These are phyloP conservation scores for Sebastes baramenuke DNA, from an alignment of 2,797 vertebrate genomes.

Conservation along the genomic window DNA sequence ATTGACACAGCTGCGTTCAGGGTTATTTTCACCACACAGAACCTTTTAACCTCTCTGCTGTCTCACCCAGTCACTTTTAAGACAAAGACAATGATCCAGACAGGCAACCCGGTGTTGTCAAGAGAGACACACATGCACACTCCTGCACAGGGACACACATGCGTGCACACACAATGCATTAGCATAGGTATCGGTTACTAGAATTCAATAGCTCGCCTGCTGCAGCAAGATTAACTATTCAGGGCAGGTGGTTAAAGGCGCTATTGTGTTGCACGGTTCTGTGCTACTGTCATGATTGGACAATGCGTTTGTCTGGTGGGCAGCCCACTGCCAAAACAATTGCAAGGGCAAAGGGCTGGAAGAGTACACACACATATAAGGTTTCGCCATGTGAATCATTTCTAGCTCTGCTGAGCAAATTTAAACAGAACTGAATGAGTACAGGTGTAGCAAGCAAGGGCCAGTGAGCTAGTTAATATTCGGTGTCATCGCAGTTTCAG, in stretches of 20 bases:
- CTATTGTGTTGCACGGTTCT: conserved; percentile 82
- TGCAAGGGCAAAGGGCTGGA: conserved; percentile 74
- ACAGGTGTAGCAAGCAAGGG: conserved; percentile 17
- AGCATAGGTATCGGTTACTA: conserved; percentile 81
- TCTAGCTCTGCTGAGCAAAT: conserved; percentile 47
- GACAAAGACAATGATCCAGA: conserved; percentile 53
- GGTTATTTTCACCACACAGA: conserved; percentile 48
- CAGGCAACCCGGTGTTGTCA: conserved; percentile 46
- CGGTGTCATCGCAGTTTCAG: background rate
- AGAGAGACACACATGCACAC: conserved; percentile 38
- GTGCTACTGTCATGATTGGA: conserved; percentile 77
- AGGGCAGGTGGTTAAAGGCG: conserved; percentile 83
- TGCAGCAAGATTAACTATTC: conserved; percentile 84
- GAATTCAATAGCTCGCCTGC: conserved; percentile 84
- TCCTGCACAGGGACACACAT: conserved; percentile 42
- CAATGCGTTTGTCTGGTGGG: conserved; percentile 77
- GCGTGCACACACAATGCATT: conserved; percentile 59
- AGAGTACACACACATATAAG: conserved; percentile 73
- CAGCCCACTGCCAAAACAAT: conserved; percentile 73
- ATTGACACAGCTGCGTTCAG: conserved; percentile 41
- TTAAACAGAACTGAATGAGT: conserved; percentile 46
- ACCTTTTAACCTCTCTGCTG: conserved; percentile 67
- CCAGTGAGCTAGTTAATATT: conserved; percentile 40
- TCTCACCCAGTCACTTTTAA: conserved; percentile 58
- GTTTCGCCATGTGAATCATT: conserved; percentile 67